Conservation (phyloP, 2,113 vertebrate genomes). For the Xenopus laevis region DNA sequence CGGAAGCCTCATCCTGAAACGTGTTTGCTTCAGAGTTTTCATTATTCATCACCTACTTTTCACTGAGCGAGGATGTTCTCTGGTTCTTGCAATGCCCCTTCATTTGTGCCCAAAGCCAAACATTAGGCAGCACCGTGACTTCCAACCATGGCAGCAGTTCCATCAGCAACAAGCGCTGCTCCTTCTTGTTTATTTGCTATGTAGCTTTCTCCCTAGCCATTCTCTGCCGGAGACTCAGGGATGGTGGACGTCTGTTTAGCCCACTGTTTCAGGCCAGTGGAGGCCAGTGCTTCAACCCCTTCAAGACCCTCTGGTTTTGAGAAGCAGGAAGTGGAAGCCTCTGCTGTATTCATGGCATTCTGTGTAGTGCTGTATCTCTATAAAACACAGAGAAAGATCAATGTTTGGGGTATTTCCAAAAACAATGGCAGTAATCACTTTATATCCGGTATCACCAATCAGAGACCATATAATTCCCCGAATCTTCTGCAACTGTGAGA, state of each 20-base stretch:
- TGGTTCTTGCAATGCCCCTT: constrained; percentile 13
- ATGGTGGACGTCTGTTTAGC: neutral
- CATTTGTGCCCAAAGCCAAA: constrained; percentile 6
- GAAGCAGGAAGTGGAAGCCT: neutral
- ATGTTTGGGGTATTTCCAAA: no score
- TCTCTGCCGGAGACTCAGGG: neutral
- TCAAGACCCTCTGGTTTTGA: constrained; percentile 35
- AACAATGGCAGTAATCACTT: no score
- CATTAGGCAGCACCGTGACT: no score
- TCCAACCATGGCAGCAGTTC: neutral
- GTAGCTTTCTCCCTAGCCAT: neutral
- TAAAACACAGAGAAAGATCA: constrained; percentile 13
- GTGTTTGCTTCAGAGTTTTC: constrained; percentile 18
- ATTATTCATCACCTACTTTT: neutral
- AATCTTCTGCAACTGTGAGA: no score
- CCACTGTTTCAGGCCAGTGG: neutral
- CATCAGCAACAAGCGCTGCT: neutral
- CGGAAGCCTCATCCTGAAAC: constrained; percentile 23
- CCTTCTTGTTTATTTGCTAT: neutral
- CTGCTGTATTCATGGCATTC: neutral
- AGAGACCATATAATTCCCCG: no score
- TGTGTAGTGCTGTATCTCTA: constrained; percentile 68
- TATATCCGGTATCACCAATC: no score
- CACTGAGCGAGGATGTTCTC: neutral
- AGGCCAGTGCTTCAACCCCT: neutral